Evolutionary conservation across 2,888 invertebrate genomes (phyloP).

Genomic region (Pyralis farinalis): DNA sequence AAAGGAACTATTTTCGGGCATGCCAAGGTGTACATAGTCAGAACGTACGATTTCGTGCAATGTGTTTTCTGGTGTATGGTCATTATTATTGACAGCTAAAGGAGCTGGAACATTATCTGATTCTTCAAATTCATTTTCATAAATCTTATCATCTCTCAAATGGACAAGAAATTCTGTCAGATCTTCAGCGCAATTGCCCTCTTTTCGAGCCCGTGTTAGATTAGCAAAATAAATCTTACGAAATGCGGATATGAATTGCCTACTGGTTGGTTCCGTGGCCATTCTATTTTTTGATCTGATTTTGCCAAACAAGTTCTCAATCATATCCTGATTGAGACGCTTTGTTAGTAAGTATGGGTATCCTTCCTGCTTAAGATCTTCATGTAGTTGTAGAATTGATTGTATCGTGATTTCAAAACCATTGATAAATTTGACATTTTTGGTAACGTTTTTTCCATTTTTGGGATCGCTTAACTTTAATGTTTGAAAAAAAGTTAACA

Average conservation of each 20-base stretch:
- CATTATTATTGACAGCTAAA: no score
- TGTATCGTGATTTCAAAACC: slow-evolving; percentile 11
- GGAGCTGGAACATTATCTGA: no score
- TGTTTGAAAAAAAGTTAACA: no score
- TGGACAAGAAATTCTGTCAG: no score
- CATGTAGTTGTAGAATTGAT: slow-evolving; percentile 9
- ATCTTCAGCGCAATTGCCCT: no score
- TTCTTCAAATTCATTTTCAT: no score
- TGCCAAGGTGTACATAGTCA: no score
- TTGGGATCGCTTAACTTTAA: slow-evolving; percentile 1
- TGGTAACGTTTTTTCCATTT: neutral
- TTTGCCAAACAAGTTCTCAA: slow-evolving; percentile 8
- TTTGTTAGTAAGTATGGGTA: slow-evolving; percentile 6
- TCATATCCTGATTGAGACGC: slow-evolving; percentile 8
- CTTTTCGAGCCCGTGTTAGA: no score
- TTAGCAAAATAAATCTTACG: slow-evolving; percentile 2
- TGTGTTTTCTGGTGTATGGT: no score
- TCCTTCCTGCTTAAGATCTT: slow-evolving; percentile 6
- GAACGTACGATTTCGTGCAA: no score
- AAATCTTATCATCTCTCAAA: no score
- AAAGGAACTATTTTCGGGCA: no score
- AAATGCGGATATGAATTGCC: slow-evolving; percentile 9
- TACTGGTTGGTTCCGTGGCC: slow-evolving; percentile 3
- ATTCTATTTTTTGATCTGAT: slow-evolving; percentile 4
- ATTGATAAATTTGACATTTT: slow-evolving; percentile 7